phyloP scores from a whole-genome alignment of 2,113 vertebrate genomes.

The Cranoglanis bouderius region DNA sequence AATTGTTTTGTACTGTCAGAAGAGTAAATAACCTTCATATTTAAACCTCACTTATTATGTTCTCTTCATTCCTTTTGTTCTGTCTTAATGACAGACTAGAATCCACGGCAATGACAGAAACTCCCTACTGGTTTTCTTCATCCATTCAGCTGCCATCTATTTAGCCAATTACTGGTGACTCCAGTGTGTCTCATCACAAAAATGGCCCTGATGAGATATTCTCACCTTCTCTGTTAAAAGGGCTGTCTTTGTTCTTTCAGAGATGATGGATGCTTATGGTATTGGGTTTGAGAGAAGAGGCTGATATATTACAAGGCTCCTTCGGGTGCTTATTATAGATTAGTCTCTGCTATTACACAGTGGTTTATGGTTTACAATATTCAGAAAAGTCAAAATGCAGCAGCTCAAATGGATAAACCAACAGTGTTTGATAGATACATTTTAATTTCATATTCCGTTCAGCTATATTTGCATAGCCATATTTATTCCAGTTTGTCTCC shows the following conservation, averaged over 20 bases:
- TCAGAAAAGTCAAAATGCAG: background rate
- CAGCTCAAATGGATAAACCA: background rate
- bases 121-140: conserved; percentile 41
- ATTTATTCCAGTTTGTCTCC: background rate
- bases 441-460: background rate
- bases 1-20: background rate
- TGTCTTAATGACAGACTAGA: conserved; percentile 57
- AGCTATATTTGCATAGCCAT: background rate
- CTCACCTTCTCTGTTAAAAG: conserved; percentile 28
- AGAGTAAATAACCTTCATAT: conserved; percentile 27
- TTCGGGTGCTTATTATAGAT: conserved; percentile 7
- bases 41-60: conserved; percentile 54
- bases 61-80: conserved; percentile 50
- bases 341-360: background rate
- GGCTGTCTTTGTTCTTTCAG: conserved; percentile 33
- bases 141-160: conserved; percentile 35
- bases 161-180: conserved; percentile 38
- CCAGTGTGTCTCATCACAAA: conserved; percentile 25
- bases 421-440: background rate
- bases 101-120: conserved; percentile 50
- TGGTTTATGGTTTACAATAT: background rate
- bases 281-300: background rate
- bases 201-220: conserved; percentile 33
- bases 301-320: conserved; percentile 25
- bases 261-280: conserved; percentile 20